Conservation (phyloP, 2,113 vertebrate species). For the Melanerpes aurifrons region DNA sequence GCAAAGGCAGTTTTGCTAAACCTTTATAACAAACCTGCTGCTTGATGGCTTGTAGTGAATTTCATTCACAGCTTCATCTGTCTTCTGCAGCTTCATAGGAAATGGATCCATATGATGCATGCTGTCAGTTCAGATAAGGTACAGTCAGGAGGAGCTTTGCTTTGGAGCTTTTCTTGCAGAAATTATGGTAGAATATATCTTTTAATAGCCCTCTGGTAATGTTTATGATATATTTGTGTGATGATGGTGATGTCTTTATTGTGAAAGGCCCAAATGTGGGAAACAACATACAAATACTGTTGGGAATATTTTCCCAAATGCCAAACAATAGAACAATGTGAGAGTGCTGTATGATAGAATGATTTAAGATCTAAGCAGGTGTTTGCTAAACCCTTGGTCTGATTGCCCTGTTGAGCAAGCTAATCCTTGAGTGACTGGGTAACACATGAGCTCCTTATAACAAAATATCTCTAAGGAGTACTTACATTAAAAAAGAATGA, state of each 20-base stretch:
- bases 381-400: neutral
- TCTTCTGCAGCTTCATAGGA: fast-evolving
- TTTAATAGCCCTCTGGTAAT: neutral
- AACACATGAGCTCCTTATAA: neutral
- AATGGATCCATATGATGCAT: neutral
- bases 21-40: fast-evolving
- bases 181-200: neutral
- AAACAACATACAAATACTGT: no score
- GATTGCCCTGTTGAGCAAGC: neutral
- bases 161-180: neutral
- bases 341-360: neutral
- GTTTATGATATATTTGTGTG: neutral
- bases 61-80: neutral
- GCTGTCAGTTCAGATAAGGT: neutral
- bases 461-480: neutral
- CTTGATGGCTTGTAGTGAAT: neutral
- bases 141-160: neutral
- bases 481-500: neutral
- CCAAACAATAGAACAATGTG: neutral
- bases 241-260: neutral
- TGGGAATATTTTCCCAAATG: no score
- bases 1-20: neutral
- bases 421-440: neutral
- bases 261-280: neutral
- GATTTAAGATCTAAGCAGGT: neutral